Evolutionary conservation across 1,140 invertebrate genomes (phyloP).

Genomic region (Mesaphorura yosii): DNA sequence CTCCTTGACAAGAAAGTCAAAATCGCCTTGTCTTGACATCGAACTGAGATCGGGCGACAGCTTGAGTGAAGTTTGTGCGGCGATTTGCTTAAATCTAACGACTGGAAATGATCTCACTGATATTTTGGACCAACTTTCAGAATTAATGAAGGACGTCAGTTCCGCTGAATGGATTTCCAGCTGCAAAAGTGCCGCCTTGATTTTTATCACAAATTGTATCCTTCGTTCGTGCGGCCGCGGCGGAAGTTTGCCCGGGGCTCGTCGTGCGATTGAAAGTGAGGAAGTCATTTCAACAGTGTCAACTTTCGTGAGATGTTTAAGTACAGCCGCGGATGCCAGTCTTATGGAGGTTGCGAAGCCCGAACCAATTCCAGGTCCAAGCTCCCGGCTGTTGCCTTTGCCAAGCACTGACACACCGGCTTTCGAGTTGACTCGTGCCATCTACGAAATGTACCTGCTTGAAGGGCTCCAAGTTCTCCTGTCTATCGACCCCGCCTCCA

Average conservation of each 20-base stretch:
- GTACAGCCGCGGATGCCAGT: not conserved
- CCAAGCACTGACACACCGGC: too few relatives aligned
- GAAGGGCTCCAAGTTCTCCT: constrained; percentile 18
- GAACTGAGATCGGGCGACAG: not conserved
- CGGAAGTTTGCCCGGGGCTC: not conserved
- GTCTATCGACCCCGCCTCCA: constrained; percentile 5
- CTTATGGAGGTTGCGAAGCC: not conserved
- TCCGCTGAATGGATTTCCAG: too few relatives aligned
- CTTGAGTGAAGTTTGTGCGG: not conserved
- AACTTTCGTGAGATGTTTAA: constrained; percentile 1
- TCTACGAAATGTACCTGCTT: constrained; percentile 3
- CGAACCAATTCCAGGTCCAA: not conserved
- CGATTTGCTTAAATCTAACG: not conserved
- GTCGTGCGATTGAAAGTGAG: not conserved
- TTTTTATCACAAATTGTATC: too few relatives aligned
- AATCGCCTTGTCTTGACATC: not conserved
- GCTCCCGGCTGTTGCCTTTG: too few relatives aligned
- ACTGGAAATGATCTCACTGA: not conserved
- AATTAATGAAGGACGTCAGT: too few relatives aligned
- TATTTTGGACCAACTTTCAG: not conserved
- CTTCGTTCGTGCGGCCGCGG: too few relatives aligned
- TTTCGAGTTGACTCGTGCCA: not conserved
- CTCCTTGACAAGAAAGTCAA: not conserved
- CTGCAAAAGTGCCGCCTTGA: too few relatives aligned
- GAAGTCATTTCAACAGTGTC: not conserved